phyloP scores from a whole-genome alignment of 2,113 vertebrate species.

The Elgaria multicarinata region DNA sequence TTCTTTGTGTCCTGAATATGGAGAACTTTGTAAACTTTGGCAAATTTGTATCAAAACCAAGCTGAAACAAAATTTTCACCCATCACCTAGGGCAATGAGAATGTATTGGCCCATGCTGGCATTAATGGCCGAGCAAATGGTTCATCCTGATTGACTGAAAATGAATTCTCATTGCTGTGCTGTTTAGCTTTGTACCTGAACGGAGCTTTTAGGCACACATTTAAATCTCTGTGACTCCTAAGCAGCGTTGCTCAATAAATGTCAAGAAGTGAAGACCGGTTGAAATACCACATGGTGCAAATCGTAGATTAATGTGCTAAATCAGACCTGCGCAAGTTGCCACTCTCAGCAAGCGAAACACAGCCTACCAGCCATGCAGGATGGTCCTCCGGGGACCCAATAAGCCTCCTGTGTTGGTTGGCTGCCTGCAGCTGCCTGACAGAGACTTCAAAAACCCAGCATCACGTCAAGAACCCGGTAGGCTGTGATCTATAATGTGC shows the following conservation, averaged over 20 bases:
- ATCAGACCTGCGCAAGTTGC: not conserved
- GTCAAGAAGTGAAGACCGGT: conserved; percentile 58
- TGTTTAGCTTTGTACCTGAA: conserved; percentile 58
- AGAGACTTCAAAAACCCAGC: not conserved
- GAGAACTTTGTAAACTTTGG: no score
- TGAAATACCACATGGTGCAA: conserved; percentile 48
- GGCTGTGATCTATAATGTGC: not conserved
- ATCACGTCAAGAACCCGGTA: conserved; percentile 49
- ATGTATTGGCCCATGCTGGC: not conserved
- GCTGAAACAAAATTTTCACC: no score
- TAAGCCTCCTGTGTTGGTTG: not conserved
- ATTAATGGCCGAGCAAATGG: not conserved
- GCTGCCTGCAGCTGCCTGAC: not conserved
- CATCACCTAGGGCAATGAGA: not conserved
- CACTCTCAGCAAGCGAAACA: not conserved
- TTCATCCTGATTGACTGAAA: conserved; percentile 1
- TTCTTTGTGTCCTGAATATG: no score
- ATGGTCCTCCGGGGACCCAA: no score
- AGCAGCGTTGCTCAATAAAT: conserved; percentile 62
- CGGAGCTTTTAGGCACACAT: conserved; percentile 49
- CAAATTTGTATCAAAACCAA: no score
- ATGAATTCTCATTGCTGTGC: conserved; percentile 53
- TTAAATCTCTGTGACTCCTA: conserved; percentile 56
- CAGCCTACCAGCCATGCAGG: not conserved
- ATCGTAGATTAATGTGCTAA: conserved; percentile 32